Base-by-base conservation (phyloP, 1,140 invertebrate genomes). In the Saccostrea echinata region DNA sequence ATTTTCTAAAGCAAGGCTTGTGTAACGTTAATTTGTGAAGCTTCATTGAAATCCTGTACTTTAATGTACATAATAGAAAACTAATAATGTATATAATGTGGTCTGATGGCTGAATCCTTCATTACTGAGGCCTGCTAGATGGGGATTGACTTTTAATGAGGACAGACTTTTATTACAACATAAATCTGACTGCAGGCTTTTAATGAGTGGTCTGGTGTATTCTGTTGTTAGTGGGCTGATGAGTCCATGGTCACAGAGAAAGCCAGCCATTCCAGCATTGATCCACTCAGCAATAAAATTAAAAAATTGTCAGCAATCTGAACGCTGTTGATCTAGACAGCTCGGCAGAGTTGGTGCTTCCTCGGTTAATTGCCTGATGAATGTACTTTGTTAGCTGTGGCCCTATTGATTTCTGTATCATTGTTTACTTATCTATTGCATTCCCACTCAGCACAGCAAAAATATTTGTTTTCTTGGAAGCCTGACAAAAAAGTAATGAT, bases 401-500 rank as follows among this genome's bases (percentile, higher is more conserved):
- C 68, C 68, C 24, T 76, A 76, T 76, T 76, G 68, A 76, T 76
- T 76, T 76, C 68, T 76, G 12, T 24, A 76, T 76, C 24, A 76
- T 27, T 76, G 68, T 76, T 76, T 76, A 76, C 68, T 33, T 76
- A 76, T 76, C 68, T 27, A 76, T 24, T 24, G 68, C 68, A 76
- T 76, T 76, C 68, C 68, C 68, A 76, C 68, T 76, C 68, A 76
- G 68, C 68, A 16, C 68, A 76, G 68, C 68, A 76, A 76, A 76
- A 76, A 76, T 76, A 76, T 76, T 76, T 76, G 68, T 30, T 76
- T 76, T 76, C 68, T 76, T 76, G 68, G 68, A 76, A 76, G 68
- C 68, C 30, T 76, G 68, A 76, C 68, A 76, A 76, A 76, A 76
- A 76, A 21, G 30, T 30, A 76, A 76, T 76, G 27, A 76, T 76